Conservation (phyloP, 2,797 vertebrate species). For the Labeo calbasu region DNA sequence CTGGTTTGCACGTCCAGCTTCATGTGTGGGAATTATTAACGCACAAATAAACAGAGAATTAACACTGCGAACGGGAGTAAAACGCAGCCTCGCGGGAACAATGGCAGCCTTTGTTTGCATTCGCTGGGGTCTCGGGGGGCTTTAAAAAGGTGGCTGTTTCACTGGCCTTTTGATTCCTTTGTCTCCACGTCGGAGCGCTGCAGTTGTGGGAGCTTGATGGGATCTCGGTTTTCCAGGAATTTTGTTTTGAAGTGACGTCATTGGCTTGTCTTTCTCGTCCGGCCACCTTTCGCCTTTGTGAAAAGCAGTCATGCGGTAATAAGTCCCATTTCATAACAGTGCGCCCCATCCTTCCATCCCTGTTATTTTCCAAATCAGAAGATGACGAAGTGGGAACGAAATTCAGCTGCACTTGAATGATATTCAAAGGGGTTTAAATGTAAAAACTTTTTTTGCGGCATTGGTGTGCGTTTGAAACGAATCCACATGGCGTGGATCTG, state of each 20-base stretch:
- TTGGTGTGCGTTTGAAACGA: background rate
- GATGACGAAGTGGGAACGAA: background rate
- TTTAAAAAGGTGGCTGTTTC: constrained; percentile 55
- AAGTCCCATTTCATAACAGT: constrained; percentile 39
- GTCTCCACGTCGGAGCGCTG: constrained; percentile 4
- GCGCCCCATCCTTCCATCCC: constrained; percentile 1
- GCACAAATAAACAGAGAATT: constrained; percentile 43
- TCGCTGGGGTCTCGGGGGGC: constrained; percentile 42
- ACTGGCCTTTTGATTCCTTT: constrained; percentile 60
- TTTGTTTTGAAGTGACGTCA: constrained; percentile 47
- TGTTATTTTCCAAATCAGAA: constrained; percentile 2
- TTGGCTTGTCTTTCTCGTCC: constrained; percentile 47
- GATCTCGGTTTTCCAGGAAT: constrained; percentile 51
- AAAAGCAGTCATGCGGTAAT: constrained; percentile 50
- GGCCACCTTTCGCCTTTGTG: constrained; percentile 47
- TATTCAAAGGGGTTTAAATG: background rate
- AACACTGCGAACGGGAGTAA: constrained; percentile 23
- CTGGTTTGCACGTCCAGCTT: constrained; percentile 34
- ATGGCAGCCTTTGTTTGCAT: constrained; percentile 69
- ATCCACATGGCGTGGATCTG: background rate
- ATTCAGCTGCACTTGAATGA: background rate
- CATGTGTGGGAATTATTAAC: constrained; percentile 49
- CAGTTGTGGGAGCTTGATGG: constrained; percentile 41
- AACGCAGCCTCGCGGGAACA: constrained; percentile 59
- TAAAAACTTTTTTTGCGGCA: background rate